Evolutionary conservation across 2,888 invertebrate genomes (phyloP), one percentile per base, ranked within the genome.

Genomic region (Lydus trimaculatus): DNA sequence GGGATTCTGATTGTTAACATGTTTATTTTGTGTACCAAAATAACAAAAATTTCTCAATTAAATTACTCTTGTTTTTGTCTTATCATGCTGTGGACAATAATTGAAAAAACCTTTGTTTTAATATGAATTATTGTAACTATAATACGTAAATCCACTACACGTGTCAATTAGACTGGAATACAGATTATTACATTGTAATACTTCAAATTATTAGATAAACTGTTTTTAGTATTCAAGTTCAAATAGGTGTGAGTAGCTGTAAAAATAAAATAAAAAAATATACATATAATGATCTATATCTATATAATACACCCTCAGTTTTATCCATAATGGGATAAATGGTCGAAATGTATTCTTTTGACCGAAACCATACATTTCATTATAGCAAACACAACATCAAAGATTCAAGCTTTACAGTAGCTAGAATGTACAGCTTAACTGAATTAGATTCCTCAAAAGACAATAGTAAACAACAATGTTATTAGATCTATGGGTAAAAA

Each of bases 361-460:
- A 64, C 43, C 31, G 68, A 68, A 68, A 28, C 64, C 65, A 15
- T 59, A 68, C 13, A 25, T 52, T 23, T 48, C 20, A 20, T 64
- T 52, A 68, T 68, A n/a, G 20, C 60, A 64, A 64, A 17, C 61
- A 52, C 23, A 58, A 64, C 69, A 63, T 69, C 69, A 69, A 70
- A 70, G 69, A 58, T 65, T 15, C 39, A 60, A 23, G 23, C 48
- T 61, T 69, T 63, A 48, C 65, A 58, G 58, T 65, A 17, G 7
- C 33, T 31, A 64, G 63, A 56, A 63, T 33, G 33, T 60, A 59
- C 56, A 63, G 58, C 69, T 66, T 69, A 66, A 69, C 66, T 66
- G 66, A 69, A 69, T 69, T 61, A n/a, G 5, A 43, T 8, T 17
- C n/a, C 5, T 52, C 48, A 52, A 23, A 52, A 52, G 23, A 52